These are phyloP conservation scores for Hipposideros larvatus DNA, from an alignment of 2,797 vertebrate genomes.

Conservation along the genomic window DNA sequence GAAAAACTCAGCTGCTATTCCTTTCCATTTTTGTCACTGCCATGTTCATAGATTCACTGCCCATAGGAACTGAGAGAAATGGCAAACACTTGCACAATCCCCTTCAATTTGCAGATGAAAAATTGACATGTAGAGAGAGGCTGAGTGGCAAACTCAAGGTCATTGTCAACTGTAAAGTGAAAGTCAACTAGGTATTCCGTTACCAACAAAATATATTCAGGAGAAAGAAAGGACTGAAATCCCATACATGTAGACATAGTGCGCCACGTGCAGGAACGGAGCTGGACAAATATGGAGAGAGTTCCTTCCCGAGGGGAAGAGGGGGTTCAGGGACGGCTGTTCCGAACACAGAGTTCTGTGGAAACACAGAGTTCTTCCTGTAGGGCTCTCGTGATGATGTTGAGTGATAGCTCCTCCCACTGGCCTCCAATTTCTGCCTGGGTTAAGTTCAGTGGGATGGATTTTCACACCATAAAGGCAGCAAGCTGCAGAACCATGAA, in stretches of 20 bases:
- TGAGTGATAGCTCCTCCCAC: background rate
- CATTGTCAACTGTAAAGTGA: background rate
- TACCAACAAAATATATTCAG: background rate
- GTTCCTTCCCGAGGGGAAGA: background rate
- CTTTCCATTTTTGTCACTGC: background rate
- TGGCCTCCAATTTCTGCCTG: background rate
- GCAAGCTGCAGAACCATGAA: accelerated
- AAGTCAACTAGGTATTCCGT: background rate
- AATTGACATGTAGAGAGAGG: background rate
- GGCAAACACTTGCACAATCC: accelerated
- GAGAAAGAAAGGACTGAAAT: background rate
- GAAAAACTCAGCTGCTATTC: no score
- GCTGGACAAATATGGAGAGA: background rate
- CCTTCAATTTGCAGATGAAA: background rate
- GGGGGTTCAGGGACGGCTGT: background rate
- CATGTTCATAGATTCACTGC: no score
- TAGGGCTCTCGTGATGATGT: background rate
- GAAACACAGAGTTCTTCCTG: background rate
- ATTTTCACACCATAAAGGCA: no score
- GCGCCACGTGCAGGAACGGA: background rate
- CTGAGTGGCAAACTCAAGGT: background rate
- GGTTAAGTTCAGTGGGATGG: no score
- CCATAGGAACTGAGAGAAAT: accelerated
- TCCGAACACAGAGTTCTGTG: accelerated
- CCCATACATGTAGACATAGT: background rate